Base-by-base conservation (phyloP, 2,888 invertebrate species). In the Phengaris alcon region DNA sequence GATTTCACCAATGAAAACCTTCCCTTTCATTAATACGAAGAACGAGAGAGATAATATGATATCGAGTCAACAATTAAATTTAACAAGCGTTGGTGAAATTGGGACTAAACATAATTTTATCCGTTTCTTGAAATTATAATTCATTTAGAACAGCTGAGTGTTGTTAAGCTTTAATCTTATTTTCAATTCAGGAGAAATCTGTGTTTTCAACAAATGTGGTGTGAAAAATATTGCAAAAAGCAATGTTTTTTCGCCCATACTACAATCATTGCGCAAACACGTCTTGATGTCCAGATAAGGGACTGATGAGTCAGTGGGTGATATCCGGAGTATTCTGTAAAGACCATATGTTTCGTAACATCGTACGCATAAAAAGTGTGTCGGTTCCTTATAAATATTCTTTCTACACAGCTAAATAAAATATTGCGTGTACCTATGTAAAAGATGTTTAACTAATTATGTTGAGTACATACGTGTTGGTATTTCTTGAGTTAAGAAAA, bases 261-360 rank as follows among this genome's bases (percentile, higher is more conserved):
- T 54, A 72, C 35, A 72, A 72, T 69, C 80, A 79, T 83, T 85
- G 80, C 83, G 82, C 83, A 85, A 87, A 85, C 80, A 82, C 79
- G 82, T 86, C 87, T 84, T 83, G 86, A 87, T 87, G 87, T 84
- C 85, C 84, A 89, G 89, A 87, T 87, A 89, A 88, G 85, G 84
- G 84, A 80, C 76, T 81, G 81, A 83, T 91, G 90, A 89, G 81
- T 91, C 90, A 91, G 84, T 79, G 79, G 79, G 81, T 83, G 84
- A 89, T 88, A 87, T 90, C 88, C 88, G 88, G 85, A 84, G 84
- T 82, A 44, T 64, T 64, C 76, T 85, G 81, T 83, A 80, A 22
- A 84, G 85, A 87, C 91, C 91, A 93, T 91, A 88, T 91, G 91
- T 86, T 90, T 84, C 85, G 85, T 83, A 82, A 85, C 87, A 78